phyloP scores from a whole-genome alignment of 2,888 invertebrate genomes.

The Yponomeuta sedellus region DNA sequence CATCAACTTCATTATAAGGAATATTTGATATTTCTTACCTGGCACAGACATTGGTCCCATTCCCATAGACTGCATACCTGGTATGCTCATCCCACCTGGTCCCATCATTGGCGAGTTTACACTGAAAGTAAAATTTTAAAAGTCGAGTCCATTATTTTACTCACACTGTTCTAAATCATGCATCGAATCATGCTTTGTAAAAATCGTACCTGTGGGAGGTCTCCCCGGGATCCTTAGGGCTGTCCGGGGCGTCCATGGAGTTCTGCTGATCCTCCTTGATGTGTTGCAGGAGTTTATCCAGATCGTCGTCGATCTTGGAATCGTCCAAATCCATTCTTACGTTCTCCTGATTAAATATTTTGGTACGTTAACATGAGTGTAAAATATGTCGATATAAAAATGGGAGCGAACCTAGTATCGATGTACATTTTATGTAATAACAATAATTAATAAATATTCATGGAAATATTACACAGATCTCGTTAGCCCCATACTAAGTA shows the following conservation, averaged over 20 bases:
- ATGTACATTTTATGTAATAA: too few relatives aligned
- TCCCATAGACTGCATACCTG: conserved; percentile 64
- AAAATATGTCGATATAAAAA: background rate
- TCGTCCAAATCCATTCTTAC: conserved; percentile 88
- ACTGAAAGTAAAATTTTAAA: conserved; percentile 31
- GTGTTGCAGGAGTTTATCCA: conserved; percentile 92
- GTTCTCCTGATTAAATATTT: conserved; percentile 66
- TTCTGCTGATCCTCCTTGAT: conserved; percentile 96
- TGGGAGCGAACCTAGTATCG: background rate
- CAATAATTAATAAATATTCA: too few relatives aligned
- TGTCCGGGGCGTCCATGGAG: conserved; percentile 92
- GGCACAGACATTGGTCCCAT: conserved; percentile 73
- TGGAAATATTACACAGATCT: too few relatives aligned
- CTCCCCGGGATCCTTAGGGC: conserved; percentile 88
- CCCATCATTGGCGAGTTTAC: conserved; percentile 72
- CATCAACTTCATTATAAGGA: background rate
- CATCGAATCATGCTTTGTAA: too few relatives aligned
- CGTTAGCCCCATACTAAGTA: too few relatives aligned
- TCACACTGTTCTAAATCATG: too few relatives aligned
- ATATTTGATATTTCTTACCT: conserved; percentile 35
- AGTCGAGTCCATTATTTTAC: too few relatives aligned
- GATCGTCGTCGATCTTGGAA: conserved; percentile 94
- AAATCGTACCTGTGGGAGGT: conserved; percentile 61
- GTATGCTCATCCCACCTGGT: conserved; percentile 61
- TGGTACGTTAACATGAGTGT: background rate